phyloP scores from a whole-genome alignment of 2,888 invertebrate genomes.

The Brenthis hecate region DNA sequence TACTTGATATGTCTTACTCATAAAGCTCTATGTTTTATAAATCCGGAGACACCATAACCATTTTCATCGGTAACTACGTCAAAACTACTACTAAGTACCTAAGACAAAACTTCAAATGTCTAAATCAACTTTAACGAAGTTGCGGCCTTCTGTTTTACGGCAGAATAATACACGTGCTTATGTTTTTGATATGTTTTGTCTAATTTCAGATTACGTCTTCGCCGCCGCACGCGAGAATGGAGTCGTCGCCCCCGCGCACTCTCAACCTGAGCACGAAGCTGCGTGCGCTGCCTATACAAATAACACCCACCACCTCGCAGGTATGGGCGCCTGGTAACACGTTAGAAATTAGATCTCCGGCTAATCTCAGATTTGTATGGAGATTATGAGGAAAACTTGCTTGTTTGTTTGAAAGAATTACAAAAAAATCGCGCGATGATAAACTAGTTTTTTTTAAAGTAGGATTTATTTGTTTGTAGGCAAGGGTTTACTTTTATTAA shows the following conservation, averaged over 20 bases:
- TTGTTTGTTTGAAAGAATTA: neutral
- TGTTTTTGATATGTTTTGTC: constrained; percentile 5
- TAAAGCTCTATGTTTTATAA: no score
- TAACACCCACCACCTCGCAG: constrained; percentile 75
- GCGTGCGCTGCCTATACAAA: constrained; percentile 73
- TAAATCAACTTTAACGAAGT: no score
- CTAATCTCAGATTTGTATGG: constrained; percentile 46
- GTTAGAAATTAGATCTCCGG: constrained; percentile 65
- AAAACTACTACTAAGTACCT: no score
- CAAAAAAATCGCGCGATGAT: no score
- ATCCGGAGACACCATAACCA: no score
- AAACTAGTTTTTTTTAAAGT: no score
- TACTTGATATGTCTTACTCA: no score
- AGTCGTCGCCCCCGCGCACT: constrained; percentile 61
- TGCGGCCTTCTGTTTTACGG: no score
- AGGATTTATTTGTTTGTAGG: no score
- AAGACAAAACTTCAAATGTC: no score
- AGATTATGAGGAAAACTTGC: constrained; percentile 9
- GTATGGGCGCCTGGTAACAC: constrained; percentile 71
- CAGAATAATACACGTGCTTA: neutral
- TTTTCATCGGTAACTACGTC: no score
- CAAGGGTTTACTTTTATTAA: no score
- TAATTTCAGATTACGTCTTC: constrained; percentile 66
- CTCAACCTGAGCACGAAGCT: constrained; percentile 74
- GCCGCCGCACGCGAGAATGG: constrained; percentile 60